Evolutionary conservation across 1,140 invertebrate genomes (phyloP), one percentile per base, ranked within the genome.

Genomic region (Pseudomyrmex cubaensis): DNA sequence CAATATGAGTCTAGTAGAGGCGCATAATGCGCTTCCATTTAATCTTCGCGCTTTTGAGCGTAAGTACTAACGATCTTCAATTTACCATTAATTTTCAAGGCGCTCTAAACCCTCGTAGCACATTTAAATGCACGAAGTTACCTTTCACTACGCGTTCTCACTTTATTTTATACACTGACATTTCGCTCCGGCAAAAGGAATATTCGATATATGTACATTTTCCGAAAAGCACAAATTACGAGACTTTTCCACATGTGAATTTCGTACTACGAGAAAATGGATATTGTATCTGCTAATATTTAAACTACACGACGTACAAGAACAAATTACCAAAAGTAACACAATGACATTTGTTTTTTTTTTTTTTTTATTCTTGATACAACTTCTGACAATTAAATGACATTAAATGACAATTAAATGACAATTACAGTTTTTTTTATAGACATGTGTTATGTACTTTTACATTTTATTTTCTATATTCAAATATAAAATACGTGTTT

Each of bases 81-180:
- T 78, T 78, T 78, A 69, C 63, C 52, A 69, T 52, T 78, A 78
- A 78, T 69, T 69, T 69, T 78, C 63, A 78, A 50, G 52, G 13
- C 63, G 35, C 75, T 78, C 63, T 78, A 57, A 78, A 78, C 17
- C 52, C 52, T 78, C 63, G 15, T 35, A 69, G 50, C 75, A 22
- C 63, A 78, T 78, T 78, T 78, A 78, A 78, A 78, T 78, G 75
- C 75, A 78, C 69, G 75, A 78, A 78, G 63, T 78, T 78, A 10
- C 35, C 63, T 78, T 78, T 78, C 75, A 69, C 50, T 57, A 50
- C 50, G 50, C 75, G 75, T 78, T 15, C 63, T 69, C 75, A 69
- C 75, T 78, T 78, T 78, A 78, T 78, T 78, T 57, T 15, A 50
- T 57, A 22, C 17, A 35, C 25, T 57, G 46, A 63, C 52, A 46